Evolutionary conservation across 2,888 invertebrate genomes (phyloP).

Genomic region (Galerucella nymphaeae): DNA sequence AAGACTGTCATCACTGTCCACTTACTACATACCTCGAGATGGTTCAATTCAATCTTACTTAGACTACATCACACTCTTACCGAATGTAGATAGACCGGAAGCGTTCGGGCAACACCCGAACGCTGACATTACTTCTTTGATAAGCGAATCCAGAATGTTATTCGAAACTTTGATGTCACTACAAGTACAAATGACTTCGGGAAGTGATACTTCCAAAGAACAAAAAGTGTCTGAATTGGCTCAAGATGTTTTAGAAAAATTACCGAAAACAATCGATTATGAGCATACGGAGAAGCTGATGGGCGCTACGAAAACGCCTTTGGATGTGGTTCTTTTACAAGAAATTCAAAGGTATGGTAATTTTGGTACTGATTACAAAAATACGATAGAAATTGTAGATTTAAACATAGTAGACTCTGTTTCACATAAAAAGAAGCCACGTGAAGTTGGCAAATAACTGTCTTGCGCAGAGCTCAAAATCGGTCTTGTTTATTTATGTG

Average conservation of each 20-base stretch:
- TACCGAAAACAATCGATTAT: constrained; percentile 81
- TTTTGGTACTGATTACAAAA: not conserved
- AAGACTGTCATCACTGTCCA: constrained; percentile 78
- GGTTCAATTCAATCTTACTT: constrained; percentile 84
- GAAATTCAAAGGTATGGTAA: constrained; percentile 69
- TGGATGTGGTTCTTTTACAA: constrained; percentile 87
- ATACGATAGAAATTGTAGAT: not conserved
- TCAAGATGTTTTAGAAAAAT: constrained; percentile 76
- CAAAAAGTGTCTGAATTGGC: constrained; percentile 78
- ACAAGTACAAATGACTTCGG: constrained; percentile 73
- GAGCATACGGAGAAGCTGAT: constrained; percentile 81
- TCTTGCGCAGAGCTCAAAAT: too few species aligned
- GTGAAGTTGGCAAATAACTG: too few species aligned
- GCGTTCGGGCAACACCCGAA: constrained; percentile 92
- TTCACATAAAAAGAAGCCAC: too few species aligned
- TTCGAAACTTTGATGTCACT: constrained; percentile 84
- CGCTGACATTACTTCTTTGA: constrained; percentile 88
- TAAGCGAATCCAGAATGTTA: constrained; percentile 80
- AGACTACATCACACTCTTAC: constrained; percentile 83
- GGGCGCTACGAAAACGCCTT: constrained; percentile 78
- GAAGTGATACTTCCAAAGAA: constrained; percentile 72
- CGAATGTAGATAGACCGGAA: constrained; percentile 84
- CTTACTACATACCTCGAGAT: constrained; percentile 86
- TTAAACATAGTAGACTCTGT: too few species aligned
- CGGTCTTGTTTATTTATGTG: too few species aligned